Base-by-base conservation (phyloP, 2,113 vertebrate species). In the Ceuthmochares aereus region DNA sequence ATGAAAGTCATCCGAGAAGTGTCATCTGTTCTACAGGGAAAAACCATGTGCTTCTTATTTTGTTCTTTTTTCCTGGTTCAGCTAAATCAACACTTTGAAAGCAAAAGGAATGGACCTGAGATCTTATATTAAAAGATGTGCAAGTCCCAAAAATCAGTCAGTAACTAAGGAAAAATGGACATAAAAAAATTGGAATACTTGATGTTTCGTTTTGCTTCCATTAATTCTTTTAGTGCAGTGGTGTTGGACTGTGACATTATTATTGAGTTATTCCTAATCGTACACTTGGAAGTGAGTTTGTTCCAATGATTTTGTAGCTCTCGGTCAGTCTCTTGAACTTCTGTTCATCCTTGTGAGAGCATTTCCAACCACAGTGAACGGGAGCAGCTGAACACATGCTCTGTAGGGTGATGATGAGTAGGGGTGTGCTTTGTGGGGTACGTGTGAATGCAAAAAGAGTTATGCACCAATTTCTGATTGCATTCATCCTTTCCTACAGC, bases 401-500 rank as follows among this genome's bases (percentile, higher is more conserved):
- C 30, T 16, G 32, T 10, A 30, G 59, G 23, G 23, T 3, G 29
- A 22, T 2, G 8, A 23, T 55, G 20, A 14, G 7, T 3, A 25
- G 14, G 32, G 19, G 4, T 18, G 87, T 51, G 27, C 67, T 54
- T 85, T 67, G 54, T 6, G 63, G 84, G 56, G 68, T 87, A 63
- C 42, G 6, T 3, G 43, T 26, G 8, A 76, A 73, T 3, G 23
- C 59, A 49, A 62, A 66, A 60, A 88, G 77, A 23, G 20, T 80
- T 63, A 68, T 30, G 37, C 42, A 11, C 52, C 45, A 5, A 2
- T 58, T 51, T 34, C 10, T 89, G 56, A 56, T 59, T 19, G 7
- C 1, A 4, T 93, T 76, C 0, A 9, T 77, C 51, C 85, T 97
- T 75, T 80, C 74, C 97, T 93, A 18, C 94, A 99, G 99, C 96